Evolutionary conservation across 2,113 vertebrate genomes (phyloP), one percentile per base, ranked within the genome.

Genomic region (Pseudolaguvia tuberculata): DNA sequence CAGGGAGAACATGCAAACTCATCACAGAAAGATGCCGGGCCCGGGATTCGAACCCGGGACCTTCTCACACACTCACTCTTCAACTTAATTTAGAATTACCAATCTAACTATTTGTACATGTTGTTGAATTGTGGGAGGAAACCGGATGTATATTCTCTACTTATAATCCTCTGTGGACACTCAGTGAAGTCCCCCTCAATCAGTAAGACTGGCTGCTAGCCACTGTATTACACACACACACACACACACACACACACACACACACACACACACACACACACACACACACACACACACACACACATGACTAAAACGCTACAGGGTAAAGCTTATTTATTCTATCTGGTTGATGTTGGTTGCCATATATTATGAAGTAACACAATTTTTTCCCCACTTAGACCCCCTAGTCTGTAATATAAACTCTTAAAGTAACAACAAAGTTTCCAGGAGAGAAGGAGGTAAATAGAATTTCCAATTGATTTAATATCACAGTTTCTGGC

Each of bases 91-190:
- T n/a, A n/a, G n/a, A n/a, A n/a, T n/a, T n/a, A n/a, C n/a, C n/a
- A n/a, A n/a, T n/a, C n/a, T n/a, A n/a, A n/a, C n/a, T n/a, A 42
- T 75, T 42, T 70, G 51, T 25, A 25, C 15, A 31, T 77, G 39
- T 61, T 45, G 65, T 4, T 42, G 27, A 25, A 6, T 15, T 48
- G 23, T 47, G 2, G 31, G 48, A 51, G 51, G 31, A 5, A 39
- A 11, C n/a, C 15, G 20, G 50, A n/a, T 35, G 55, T 45, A 23
- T 6, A 62, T 35, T 47, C 35, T 29, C 72, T 47, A 50, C 9
- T 55, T 31, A 63, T 42, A n/a, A 65, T 55, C 47, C 25, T 52
- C 50, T 55, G 31, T 45, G 21, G n/a, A 17, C 21, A 21, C 12
- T 63, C 31, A 25, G 58, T 11, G 2, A n/a, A 72, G 39, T 57